A percentile compares a stretch with the other conserved stretches of the same genome.
phyloP scores from a whole-genome alignment of 2,113 vertebrate genomes.

The Eretmochelys imbricata region DNA sequence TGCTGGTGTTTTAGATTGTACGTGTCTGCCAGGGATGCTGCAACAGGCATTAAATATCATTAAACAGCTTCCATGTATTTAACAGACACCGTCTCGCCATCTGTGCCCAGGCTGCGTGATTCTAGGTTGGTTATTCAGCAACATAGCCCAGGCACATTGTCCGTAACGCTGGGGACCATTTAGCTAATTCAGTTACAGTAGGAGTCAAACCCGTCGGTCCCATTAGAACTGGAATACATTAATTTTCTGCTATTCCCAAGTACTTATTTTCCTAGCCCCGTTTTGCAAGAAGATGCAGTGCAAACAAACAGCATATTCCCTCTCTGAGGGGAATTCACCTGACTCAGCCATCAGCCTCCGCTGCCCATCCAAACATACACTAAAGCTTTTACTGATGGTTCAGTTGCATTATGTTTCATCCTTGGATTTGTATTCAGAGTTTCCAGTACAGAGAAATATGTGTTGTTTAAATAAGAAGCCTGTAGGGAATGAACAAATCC shows the following conservation, averaged over 20 bases:
- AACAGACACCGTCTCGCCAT: background rate
- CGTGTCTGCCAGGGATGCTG: background rate
- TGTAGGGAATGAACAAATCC: background rate
- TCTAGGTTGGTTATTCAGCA: background rate
- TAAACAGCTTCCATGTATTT: background rate
- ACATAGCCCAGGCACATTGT: background rate
- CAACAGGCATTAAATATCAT: background rate
- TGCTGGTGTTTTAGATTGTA: no score
- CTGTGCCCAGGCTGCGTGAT: background rate
- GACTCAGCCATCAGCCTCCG: background rate
- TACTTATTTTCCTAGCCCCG: background rate
- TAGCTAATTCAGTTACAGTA: background rate
- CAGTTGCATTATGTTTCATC: background rate
- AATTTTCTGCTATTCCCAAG: background rate
- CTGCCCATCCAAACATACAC: background rate
- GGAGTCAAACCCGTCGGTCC: background rate
- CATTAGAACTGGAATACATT: accelerated
- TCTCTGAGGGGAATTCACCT: background rate
- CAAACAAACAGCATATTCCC: background rate
- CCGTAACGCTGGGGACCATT: background rate
- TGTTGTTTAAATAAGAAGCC: background rate
- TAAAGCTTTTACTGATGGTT: background rate
- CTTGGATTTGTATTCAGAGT: background rate
- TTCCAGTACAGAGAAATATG: background rate
- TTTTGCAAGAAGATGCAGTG: accelerated